These are phyloP conservation scores for Formica exsecta DNA, from an alignment of 1,140 invertebrate genomes.

Conservation along the genomic window DNA sequence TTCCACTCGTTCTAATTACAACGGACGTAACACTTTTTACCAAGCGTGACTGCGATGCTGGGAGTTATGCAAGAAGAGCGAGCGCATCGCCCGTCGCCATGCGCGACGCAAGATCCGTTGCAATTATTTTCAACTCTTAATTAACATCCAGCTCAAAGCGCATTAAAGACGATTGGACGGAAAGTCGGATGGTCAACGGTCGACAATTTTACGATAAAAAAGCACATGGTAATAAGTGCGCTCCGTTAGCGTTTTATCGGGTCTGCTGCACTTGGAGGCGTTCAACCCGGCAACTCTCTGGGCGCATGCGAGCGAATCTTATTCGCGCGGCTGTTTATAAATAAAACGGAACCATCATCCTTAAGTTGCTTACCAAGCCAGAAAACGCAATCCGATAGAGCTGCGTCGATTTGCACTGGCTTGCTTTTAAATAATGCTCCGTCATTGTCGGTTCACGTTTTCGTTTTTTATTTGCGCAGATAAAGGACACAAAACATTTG, in stretches of 20 bases:
- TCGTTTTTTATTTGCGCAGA: neutral
- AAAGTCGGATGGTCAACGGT: constrained; percentile 6
- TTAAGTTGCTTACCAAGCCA: constrained; percentile 41
- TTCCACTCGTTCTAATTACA: constrained; percentile 59
- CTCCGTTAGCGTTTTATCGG: constrained; percentile 65
- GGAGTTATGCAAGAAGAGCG: constrained; percentile 59
- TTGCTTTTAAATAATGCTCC: constrained; percentile 23
- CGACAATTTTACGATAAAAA: constrained; percentile 38
- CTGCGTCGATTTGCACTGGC: neutral
- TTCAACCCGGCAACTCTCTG: constrained; percentile 65
- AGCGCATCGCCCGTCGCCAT: constrained; percentile 8
- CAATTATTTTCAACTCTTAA: constrained; percentile 48
- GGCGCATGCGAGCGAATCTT: constrained; percentile 49
- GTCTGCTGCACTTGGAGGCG: constrained; percentile 68
- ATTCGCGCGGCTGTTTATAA: constrained; percentile 60
- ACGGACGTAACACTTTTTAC: constrained; percentile 66
- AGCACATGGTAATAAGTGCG: constrained; percentile 20
- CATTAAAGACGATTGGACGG: constrained; percentile 10
- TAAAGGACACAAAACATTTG: neutral
- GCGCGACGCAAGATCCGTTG: constrained; percentile 4
- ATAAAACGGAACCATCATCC: constrained; percentile 61
- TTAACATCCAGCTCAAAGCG: neutral
- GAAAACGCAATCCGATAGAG: constrained; percentile 42
- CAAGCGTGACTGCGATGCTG: constrained; percentile 37
- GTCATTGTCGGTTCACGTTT: constrained; percentile 15